A percentile compares a stretch with the other conserved stretches of the same genome.
Evolutionary conservation across 1,140 invertebrate species (phyloP).

Genomic region (Apis florea): DNA sequence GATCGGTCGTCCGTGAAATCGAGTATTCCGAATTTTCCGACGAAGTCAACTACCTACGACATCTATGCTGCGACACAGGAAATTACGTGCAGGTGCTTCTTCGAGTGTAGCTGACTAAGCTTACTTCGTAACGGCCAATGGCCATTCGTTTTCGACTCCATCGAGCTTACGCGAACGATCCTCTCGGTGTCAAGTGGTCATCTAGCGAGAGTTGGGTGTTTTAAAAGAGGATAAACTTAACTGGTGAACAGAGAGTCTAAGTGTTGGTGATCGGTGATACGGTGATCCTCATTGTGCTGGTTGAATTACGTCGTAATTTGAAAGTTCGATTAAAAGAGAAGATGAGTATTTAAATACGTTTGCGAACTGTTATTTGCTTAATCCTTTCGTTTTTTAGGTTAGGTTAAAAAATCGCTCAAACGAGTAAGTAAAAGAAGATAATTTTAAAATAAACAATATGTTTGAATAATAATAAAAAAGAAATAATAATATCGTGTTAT

Average conservation of each 20-base stretch:
- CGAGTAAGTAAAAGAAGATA: too few relatives aligned
- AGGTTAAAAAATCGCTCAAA: too few relatives aligned
- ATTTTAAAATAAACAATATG: too few relatives aligned
- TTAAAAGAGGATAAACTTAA: background rate
- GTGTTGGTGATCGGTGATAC: background rate
- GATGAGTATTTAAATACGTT: too few relatives aligned
- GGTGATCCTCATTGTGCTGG: background rate
- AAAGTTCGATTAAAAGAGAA: too few relatives aligned
- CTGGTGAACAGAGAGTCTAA: background rate
- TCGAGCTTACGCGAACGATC: conserved; percentile 57
- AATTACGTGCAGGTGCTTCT: conserved; percentile 68
- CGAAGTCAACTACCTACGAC: conserved; percentile 44
- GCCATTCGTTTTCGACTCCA: conserved; percentile 66
- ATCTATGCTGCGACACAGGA: conserved; percentile 47
- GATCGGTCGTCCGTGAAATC: conserved; percentile 13
- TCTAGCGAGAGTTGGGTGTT: background rate
- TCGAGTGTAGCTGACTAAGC: conserved; percentile 72
- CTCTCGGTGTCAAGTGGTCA: conserved; percentile 46
- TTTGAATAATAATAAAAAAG: too few relatives aligned
- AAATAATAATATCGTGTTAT: too few relatives aligned
- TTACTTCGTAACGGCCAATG: conserved; percentile 60
- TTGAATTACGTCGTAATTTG: too few relatives aligned
- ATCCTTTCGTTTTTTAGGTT: too few relatives aligned
- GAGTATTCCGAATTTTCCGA: conserved; percentile 52
- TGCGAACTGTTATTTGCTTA: too few relatives aligned